Conservation (phyloP, 2,113 vertebrate genomes). For the Alouatta palliata region DNA sequence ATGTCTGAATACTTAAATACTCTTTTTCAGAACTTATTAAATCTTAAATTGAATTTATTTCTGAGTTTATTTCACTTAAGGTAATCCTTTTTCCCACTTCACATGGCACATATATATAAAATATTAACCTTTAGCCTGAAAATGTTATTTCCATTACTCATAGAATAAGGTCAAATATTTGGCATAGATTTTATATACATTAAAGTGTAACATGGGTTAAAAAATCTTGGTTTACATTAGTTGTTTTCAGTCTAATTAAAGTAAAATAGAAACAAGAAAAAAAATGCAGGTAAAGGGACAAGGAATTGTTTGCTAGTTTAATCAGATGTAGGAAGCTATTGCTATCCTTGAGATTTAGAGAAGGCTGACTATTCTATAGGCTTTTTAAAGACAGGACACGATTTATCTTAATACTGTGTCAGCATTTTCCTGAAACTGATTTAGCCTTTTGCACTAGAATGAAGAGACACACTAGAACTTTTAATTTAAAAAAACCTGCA, state of each 20-base stretch:
- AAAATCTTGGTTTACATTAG: constrained; percentile 45
- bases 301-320: constrained; percentile 11
- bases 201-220: neutral
- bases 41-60: neutral
- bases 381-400: constrained; percentile 61
- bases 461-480: constrained; percentile 57
- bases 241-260: constrained; percentile 27
- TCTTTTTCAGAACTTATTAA: constrained; percentile 15
- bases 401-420: constrained; percentile 65
- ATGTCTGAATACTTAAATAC: constrained; percentile 15
- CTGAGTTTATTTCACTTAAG: constrained; percentile 1
- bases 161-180: neutral
- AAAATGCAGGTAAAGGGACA: neutral
- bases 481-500: constrained; percentile 51
- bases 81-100: neutral
- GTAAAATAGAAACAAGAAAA: constrained; percentile 23
- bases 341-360: constrained; percentile 43
- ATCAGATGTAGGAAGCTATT: constrained; percentile 45
- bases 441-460: constrained; percentile 52
- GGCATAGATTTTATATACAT: neutral
- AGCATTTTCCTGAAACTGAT: constrained; percentile 54
- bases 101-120: neutral
- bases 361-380: constrained; percentile 49
- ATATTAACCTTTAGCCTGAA: neutral
- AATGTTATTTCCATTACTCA: neutral